Percentiles rank a stretch among this genome's conserved stretches.
phyloP scores from a whole-genome alignment of 2,888 invertebrate genomes.

The Leptinotarsa juncta region DNA sequence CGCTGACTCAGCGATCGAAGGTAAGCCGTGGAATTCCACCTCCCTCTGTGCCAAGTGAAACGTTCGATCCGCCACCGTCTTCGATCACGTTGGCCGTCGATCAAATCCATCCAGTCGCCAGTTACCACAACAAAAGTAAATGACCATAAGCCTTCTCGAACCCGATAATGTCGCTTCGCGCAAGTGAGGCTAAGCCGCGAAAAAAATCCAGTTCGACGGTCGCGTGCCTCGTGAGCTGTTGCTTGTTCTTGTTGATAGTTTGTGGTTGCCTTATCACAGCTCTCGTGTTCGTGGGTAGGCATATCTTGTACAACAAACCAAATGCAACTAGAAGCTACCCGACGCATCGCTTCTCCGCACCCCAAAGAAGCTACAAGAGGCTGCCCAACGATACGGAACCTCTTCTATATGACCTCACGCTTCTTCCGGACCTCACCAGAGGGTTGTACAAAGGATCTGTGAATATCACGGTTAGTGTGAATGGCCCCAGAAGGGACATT shows the following conservation, averaged over 20 bases:
- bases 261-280: constrained; percentile 60
- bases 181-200: constrained; percentile 34
- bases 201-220: constrained; percentile 46
- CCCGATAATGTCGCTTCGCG: constrained; percentile 33
- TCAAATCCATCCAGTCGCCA: not conserved
- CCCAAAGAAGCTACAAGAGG: constrained; percentile 57
- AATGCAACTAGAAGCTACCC: constrained; percentile 15
- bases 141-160: not conserved
- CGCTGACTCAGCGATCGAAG: constrained; percentile 24
- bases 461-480: constrained; percentile 67
- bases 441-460: constrained; percentile 72
- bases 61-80: constrained; percentile 37
- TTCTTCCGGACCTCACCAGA: constrained; percentile 73
- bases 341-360: constrained; percentile 5
- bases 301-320: constrained; percentile 50
- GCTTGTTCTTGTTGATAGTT: constrained; percentile 60
- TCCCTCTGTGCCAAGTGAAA: constrained; percentile 42
- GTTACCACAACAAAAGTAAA: constrained; percentile 18
- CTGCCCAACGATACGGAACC: constrained; percentile 73
- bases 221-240: constrained; percentile 58
- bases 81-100: not conserved
- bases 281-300: constrained; percentile 61
- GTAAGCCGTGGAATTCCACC: constrained; percentile 30
- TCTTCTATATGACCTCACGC: constrained; percentile 72
- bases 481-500: constrained; percentile 49